Percentiles rank a stretch among this genome's conserved stretches.
phyloP scores from a whole-genome alignment of 2,113 vertebrate genomes.

The Taxidea taxus region DNA sequence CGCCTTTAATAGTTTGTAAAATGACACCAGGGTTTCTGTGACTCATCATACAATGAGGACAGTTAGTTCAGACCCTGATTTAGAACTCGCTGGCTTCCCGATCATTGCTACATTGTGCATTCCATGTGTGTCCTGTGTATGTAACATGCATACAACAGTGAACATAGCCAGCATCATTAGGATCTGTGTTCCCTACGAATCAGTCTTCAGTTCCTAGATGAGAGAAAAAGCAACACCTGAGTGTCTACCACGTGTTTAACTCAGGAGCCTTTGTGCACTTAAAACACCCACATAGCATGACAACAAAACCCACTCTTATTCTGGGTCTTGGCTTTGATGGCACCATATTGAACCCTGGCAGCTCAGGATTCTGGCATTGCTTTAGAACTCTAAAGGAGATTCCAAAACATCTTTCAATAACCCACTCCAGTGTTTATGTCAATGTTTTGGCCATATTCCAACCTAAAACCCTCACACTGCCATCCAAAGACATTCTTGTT shows the following conservation, averaged over 20 bases:
- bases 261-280: accelerated
- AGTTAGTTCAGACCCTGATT: not conserved
- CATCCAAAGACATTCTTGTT: not conserved
- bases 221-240: not conserved
- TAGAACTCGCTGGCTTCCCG: not conserved
- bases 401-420: not conserved
- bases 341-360: accelerated
- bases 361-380: accelerated
- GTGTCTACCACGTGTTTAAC: accelerated
- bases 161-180: accelerated
- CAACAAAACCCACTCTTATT: accelerated
- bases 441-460: not conserved
- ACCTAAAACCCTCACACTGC: no score
- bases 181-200: accelerated
- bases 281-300: not conserved
- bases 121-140: accelerated
- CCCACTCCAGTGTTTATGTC: accelerated
- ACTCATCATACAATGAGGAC: not conserved
- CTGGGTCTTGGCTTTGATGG: not conserved
- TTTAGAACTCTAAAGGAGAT: not conserved
- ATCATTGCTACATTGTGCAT: not conserved
- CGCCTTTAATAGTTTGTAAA: not conserved
- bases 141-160: not conserved
- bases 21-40: not conserved
- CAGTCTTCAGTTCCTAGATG: accelerated